Conservation (phyloP, 2,113 vertebrate species). For the Microcebus griseorufus region DNA sequence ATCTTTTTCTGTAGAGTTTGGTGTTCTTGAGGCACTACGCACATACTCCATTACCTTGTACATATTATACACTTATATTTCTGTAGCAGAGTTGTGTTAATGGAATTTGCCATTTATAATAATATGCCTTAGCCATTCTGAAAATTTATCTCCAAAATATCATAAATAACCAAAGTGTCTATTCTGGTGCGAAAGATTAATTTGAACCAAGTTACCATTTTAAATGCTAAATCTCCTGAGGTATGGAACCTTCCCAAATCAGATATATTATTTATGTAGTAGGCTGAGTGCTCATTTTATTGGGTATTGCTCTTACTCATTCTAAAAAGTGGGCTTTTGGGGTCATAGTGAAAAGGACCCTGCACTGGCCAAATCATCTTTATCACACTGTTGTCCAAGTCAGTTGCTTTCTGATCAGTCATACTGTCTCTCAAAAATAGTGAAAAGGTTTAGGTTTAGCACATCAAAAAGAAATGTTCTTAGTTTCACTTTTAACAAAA, state of each 20-base stretch:
- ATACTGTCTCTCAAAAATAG: neutral
- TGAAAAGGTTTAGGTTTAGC: neutral
- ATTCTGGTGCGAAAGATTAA: conserved; percentile 19
- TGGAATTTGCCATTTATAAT: neutral
- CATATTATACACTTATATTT: neutral
- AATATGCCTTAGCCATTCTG: neutral
- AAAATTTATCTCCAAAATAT: conserved; percentile 21
- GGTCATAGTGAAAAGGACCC: neutral
- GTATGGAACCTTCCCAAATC: neutral
- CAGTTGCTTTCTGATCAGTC: neutral
- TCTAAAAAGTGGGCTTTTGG: neutral
- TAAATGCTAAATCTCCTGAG: neutral
- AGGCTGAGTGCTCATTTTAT: neutral
- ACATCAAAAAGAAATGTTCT: conserved; percentile 8
- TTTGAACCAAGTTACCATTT: neutral
- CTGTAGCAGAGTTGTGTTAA: neutral
- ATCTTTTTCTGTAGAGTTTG: neutral
- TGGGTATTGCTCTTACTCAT: neutral
- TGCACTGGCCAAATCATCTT: neutral
- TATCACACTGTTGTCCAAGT: neutral
- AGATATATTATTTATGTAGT: neutral
- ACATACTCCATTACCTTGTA: neutral
- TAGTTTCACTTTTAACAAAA: conserved; percentile 22
- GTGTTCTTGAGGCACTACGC: neutral
- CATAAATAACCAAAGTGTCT: neutral